These are phyloP conservation scores for Percopsis transmontana DNA, from an alignment of 2,113 vertebrate species.

Conservation along the genomic window DNA sequence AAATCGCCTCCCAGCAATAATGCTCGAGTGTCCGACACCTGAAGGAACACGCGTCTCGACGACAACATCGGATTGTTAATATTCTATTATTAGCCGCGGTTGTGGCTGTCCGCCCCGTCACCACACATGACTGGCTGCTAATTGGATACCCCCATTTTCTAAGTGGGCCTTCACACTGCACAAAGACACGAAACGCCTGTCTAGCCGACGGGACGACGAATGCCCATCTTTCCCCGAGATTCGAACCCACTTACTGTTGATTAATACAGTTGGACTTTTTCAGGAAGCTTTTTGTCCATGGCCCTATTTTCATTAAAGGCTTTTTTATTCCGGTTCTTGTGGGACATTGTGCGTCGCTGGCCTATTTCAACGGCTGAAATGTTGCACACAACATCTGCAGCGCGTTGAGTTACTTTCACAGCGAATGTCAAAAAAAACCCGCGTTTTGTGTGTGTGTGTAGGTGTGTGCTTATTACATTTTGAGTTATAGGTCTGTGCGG, in stretches of 20 bases:
- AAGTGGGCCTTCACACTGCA: constrained; percentile 70
- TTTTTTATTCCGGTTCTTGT: constrained; percentile 16
- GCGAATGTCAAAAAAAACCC: neutral
- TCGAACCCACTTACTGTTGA: constrained; percentile 27
- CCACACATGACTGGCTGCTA: constrained; percentile 85
- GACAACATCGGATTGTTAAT: constrained; percentile 64
- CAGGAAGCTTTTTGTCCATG: constrained; percentile 21
- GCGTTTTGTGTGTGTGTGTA: neutral
- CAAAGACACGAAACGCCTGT: constrained; percentile 70
- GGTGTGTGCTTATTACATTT: neutral
- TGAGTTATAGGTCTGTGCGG: neutral
- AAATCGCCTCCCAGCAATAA: constrained; percentile 14
- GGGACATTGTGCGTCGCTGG: constrained; percentile 12
- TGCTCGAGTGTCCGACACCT: constrained; percentile 22
- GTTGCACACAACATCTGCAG: neutral
- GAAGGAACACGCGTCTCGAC: constrained; percentile 23
- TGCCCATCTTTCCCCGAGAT: constrained; percentile 26
- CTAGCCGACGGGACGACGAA: no score
- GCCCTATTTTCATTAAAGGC: constrained; percentile 34
- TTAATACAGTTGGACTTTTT: constrained; percentile 7
- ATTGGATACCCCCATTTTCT: constrained; percentile 76
- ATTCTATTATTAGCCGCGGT: constrained; percentile 79
- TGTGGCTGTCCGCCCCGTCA: constrained; percentile 59
- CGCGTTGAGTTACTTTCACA: neutral
- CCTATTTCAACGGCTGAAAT: constrained; percentile 13